These are phyloP conservation scores for Eupeodes corollae DNA, from an alignment of 1,140 invertebrate genomes.

Conservation along the genomic window DNA sequence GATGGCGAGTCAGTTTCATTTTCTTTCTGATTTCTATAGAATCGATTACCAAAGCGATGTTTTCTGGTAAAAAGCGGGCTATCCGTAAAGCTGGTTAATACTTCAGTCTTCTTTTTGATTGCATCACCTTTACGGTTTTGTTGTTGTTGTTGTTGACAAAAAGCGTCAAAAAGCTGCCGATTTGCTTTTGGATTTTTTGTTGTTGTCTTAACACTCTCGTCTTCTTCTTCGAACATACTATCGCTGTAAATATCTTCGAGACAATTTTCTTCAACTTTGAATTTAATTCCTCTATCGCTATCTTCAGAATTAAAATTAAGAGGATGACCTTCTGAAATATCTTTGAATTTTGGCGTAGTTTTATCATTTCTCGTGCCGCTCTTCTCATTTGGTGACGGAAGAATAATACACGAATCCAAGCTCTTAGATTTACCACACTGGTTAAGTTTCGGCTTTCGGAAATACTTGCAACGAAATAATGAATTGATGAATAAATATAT, in stretches of 20 bases:
- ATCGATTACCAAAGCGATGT: constrained; percentile 31
- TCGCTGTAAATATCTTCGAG: constrained; percentile 12
- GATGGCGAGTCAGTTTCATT: constrained; percentile 24
- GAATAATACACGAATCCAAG: constrained; percentile 63
- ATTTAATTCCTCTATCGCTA: no score
- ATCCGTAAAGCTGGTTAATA: constrained; percentile 36
- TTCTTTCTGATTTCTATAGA: constrained; percentile 16
- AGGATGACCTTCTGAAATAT: constrained; percentile 1
- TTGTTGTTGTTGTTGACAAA: not conserved
- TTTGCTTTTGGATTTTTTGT: no score
- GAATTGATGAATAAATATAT: not conserved
- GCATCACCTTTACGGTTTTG: not conserved
- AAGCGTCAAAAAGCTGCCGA: no score
- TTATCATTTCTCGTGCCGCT: constrained; percentile 2
- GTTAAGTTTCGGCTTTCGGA: constrained; percentile 47
- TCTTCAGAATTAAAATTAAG: no score
- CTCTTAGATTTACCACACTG: constrained; percentile 72
- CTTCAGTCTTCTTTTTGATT: constrained; percentile 25
- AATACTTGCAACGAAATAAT: constrained; percentile 12
- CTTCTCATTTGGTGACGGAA: constrained; percentile 8
- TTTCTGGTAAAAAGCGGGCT: constrained; percentile 36
- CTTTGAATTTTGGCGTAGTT: constrained; percentile 15
- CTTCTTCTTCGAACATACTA: not conserved
- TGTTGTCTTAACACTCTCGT: not conserved
- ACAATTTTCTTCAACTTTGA: constrained; percentile 4